A percentile compares a stretch with the other conserved stretches of the same genome.
These are phyloP conservation scores for Acholoe squamosa DNA, from an alignment of 2,888 invertebrate genomes.

Conservation along the genomic window DNA sequence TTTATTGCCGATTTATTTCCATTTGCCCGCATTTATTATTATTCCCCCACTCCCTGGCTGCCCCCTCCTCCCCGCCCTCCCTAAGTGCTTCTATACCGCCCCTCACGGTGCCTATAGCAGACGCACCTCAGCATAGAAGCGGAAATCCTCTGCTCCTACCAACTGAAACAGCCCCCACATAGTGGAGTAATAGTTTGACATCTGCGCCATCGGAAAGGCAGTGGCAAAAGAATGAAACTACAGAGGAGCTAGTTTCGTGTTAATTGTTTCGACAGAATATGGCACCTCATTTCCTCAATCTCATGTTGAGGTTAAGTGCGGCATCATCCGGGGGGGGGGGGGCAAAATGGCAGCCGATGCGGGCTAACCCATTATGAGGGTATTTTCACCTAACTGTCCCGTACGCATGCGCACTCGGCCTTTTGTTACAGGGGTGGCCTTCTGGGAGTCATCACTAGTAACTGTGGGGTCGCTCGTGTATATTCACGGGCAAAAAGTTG, in stretches of 20 bases:
- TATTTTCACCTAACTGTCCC: too few relatives aligned
- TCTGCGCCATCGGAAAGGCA: too few relatives aligned
- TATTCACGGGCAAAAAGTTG: conserved; percentile 57
- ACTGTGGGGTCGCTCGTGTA: conserved; percentile 39
- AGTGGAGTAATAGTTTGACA: not conserved
- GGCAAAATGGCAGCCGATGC: too few relatives aligned
- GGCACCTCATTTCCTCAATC: too few relatives aligned
- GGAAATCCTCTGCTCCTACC: not conserved
- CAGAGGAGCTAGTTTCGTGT: too few relatives aligned
- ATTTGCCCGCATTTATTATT: conserved; percentile 55
- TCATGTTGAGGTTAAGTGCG: too few relatives aligned
- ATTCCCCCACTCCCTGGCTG: not conserved
- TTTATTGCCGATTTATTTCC: conserved; percentile 62
- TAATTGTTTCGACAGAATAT: too few relatives aligned
- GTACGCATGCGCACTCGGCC: conserved; percentile 12
- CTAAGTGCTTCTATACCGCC: not conserved
- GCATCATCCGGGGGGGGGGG: too few relatives aligned
- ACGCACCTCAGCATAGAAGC: not conserved
- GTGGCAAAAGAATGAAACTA: too few relatives aligned
- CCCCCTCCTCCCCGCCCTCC: not conserved
- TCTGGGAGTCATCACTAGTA: not conserved
- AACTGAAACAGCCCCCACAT: not conserved
- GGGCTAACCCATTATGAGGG: too few relatives aligned
- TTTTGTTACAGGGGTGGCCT: conserved; percentile 17
- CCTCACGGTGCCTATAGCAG: not conserved